Percentiles rank a stretch among this genome's conserved stretches.
These are phyloP conservation scores for Hippopotamus amphibius DNA, from an alignment of 2,113 vertebrate species.

Conservation along the genomic window DNA sequence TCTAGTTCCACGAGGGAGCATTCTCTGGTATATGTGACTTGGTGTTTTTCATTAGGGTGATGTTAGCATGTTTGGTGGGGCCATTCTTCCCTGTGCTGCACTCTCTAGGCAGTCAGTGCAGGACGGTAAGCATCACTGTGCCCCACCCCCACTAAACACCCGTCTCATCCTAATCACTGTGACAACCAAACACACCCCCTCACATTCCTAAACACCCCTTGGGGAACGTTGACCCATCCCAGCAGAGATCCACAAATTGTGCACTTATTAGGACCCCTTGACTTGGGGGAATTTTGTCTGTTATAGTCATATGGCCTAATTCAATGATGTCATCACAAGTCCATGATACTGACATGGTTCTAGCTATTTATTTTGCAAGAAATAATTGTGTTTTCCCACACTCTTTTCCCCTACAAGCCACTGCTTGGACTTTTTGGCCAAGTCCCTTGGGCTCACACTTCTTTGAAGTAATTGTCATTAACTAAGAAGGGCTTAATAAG, in stretches of 20 bases:
- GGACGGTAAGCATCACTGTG: not conserved
- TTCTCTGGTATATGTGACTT: not conserved
- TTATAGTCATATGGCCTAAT: not conserved
- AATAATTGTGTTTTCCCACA: slow-evolving; percentile 34
- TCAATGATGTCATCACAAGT: not conserved
- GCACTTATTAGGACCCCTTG: not conserved
- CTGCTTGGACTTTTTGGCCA: not conserved
- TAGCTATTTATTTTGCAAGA: slow-evolving; percentile 40
- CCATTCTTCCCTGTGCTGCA: not conserved
- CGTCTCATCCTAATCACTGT: not conserved
- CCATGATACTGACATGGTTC: not conserved
- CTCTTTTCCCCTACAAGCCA: not conserved
- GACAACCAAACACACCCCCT: not conserved
- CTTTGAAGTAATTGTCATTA: slow-evolving; percentile 32
- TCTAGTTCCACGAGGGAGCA: not conserved
- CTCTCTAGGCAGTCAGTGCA: not conserved
- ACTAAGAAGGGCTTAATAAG: slow-evolving; percentile 7
- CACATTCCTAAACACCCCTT: not conserved
- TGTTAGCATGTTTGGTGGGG: not conserved
- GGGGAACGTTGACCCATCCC: not conserved
- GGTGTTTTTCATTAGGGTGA: not conserved
- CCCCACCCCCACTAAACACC: not conserved
- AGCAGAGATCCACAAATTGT: not conserved
- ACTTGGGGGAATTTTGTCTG: not conserved
- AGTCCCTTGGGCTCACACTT: not conserved